Percentiles rank a stretch among this genome's conserved stretches.
phyloP scores from a whole-genome alignment of 2,888 invertebrate genomes.

The Rhaphigaster nebulosa region DNA sequence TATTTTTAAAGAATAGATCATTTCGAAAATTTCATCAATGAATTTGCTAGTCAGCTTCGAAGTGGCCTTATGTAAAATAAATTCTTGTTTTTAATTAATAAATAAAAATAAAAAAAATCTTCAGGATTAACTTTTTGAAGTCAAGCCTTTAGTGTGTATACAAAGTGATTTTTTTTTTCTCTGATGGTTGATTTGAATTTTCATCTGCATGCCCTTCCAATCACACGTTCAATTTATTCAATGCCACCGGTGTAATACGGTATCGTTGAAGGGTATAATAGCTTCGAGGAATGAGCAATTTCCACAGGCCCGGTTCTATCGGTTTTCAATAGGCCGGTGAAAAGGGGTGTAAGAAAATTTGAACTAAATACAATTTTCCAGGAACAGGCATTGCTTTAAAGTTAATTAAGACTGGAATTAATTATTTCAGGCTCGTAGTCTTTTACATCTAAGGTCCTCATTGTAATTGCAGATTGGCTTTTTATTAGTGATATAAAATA shows the following conservation, averaged over 20 bases:
- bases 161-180: background rate
- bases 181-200: background rate
- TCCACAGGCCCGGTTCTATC: background rate
- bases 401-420: background rate
- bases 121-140: background rate
- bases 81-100: background rate
- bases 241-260: background rate
- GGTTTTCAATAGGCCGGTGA: background rate
- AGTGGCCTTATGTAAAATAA: background rate
- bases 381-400: background rate
- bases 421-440: background rate
- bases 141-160: background rate
- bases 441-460: too few relatives aligned
- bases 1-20: too few relatives aligned
- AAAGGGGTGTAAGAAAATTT: background rate
- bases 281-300: background rate
- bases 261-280: background rate
- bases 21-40: too few relatives aligned
- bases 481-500: too few relatives aligned
- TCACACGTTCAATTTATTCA: slow-evolving; percentile 5
- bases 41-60: too few relatives aligned
- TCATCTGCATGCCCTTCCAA: background rate
- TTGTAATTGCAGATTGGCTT: too few relatives aligned
- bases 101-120: background rate
- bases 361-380: background rate